A percentile compares a stretch with the other conserved stretches of the same genome.
Evolutionary conservation across 2,888 invertebrate genomes (phyloP).

Genomic region (Phalera bucephala): DNA sequence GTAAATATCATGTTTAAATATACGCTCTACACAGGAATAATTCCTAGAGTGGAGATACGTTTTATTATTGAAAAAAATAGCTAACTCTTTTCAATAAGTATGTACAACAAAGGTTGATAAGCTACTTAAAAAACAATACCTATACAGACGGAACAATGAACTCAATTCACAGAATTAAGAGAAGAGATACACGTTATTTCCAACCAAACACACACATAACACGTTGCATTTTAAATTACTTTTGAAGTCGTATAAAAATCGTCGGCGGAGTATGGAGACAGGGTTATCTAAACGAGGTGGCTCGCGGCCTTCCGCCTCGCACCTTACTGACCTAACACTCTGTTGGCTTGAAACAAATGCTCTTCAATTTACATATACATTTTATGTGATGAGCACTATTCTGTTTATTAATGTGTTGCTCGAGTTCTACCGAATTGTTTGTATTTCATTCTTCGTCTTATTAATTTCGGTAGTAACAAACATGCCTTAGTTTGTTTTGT

Average conservation of each 20-base stretch:
- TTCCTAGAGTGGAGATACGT: too few species aligned
- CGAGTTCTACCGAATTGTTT: neutral
- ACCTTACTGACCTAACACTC: conserved; percentile 14
- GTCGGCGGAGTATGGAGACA: conserved; percentile 20
- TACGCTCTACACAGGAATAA: too few species aligned
- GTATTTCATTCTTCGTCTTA: neutral
- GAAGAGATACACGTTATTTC: conserved; percentile 18
- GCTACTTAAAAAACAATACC: too few species aligned
- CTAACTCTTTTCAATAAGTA: too few species aligned
- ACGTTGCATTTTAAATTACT: conserved; percentile 46
- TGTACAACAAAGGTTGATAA: too few species aligned
- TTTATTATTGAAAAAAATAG: too few species aligned
- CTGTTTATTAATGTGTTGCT: neutral
- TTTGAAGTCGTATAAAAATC: conserved; percentile 40
- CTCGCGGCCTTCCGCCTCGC: conserved; percentile 9
- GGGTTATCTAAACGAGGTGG: conserved; percentile 46
- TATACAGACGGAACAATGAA: too few species aligned
- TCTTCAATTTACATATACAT: conserved; percentile 14
- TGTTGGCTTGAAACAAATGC: conserved; percentile 14
- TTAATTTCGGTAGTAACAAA: too few species aligned
- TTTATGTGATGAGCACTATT: neutral
- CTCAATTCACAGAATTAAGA: conserved; percentile 18
- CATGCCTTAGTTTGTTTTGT: too few species aligned
- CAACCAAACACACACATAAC: conserved; percentile 22
- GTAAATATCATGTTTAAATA: too few species aligned